These are phyloP conservation scores for Sylvia atricapilla DNA, from an alignment of 2,113 vertebrate species.

Conservation along the genomic window DNA sequence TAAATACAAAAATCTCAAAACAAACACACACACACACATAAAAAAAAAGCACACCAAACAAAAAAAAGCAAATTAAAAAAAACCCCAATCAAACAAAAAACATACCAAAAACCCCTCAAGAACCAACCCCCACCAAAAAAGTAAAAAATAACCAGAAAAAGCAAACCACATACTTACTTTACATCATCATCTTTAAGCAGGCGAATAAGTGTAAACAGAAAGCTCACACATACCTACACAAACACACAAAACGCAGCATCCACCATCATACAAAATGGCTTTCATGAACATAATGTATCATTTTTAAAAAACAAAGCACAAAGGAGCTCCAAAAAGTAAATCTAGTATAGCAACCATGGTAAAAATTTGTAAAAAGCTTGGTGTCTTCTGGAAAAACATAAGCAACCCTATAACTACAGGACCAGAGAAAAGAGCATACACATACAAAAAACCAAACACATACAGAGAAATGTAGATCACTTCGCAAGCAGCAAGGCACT, in stretches of 20 bases:
- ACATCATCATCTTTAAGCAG: neutral
- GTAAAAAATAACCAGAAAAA: neutral
- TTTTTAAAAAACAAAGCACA: neutral
- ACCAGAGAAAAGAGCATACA: neutral
- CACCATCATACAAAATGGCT: neutral
- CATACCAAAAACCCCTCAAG: fast-evolving
- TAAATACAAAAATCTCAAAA: neutral
- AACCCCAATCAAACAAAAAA: neutral
- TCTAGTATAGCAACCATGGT: neutral
- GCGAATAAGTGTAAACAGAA: neutral
- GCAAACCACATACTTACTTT: neutral
- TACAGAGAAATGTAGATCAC: fast-evolving
- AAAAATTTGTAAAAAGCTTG: neutral
- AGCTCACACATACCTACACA: neutral
- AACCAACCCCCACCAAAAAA: fast-evolving
- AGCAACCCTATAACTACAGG: neutral
- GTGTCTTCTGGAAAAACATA: neutral
- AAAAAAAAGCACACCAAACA: neutral
- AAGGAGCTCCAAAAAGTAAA: neutral
- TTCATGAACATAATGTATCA: neutral
- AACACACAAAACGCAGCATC: neutral
- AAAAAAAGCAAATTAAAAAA: neutral
- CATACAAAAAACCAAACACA: neutral
- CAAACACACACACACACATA: too few relatives aligned
- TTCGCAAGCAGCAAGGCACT: neutral